Percentiles rank a stretch among this genome's conserved stretches.
These are phyloP conservation scores for Phallusia fumigata DNA, from an alignment of 23 tunicate species.

Conservation along the genomic window DNA sequence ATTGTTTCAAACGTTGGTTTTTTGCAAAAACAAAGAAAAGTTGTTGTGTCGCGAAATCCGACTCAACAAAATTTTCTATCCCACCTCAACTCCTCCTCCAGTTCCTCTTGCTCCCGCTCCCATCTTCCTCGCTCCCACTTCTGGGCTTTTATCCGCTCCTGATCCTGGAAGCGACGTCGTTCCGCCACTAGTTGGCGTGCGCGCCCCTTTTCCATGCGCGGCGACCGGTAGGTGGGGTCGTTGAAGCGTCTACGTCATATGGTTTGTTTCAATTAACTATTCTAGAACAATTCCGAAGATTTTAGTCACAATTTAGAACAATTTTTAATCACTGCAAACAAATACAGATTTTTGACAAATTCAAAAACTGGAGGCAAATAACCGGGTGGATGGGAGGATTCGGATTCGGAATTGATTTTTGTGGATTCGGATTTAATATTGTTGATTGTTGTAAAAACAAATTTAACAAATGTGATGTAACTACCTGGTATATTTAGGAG, in stretches of 20 bases:
- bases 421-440: no score
- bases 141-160: slow-evolving; percentile 75
- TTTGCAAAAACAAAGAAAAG: neutral
- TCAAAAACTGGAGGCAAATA: neutral
- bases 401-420: no score
- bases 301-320: neutral
- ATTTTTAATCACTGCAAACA: neutral
- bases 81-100: slow-evolving; percentile 72
- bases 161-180: slow-evolving; percentile 65
- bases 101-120: slow-evolving; percentile 83
- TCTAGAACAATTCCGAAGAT: no score
- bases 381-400: no score
- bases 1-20: no score
- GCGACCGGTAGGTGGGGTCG: slow-evolving; percentile 30
- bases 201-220: slow-evolving; percentile 58
- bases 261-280: no score
- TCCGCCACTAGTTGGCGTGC: slow-evolving; percentile 56
- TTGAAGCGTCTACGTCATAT: slow-evolving; percentile 36
- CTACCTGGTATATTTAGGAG: neutral
- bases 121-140: slow-evolving; percentile 80
- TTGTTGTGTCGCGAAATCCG: neutral
- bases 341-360: neutral
- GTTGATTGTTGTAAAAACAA: no score
- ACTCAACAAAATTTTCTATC: no score
- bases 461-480: neutral